Base-by-base conservation (phyloP, 2,797 vertebrate species). In the Enteromius afrohamiltoni region DNA sequence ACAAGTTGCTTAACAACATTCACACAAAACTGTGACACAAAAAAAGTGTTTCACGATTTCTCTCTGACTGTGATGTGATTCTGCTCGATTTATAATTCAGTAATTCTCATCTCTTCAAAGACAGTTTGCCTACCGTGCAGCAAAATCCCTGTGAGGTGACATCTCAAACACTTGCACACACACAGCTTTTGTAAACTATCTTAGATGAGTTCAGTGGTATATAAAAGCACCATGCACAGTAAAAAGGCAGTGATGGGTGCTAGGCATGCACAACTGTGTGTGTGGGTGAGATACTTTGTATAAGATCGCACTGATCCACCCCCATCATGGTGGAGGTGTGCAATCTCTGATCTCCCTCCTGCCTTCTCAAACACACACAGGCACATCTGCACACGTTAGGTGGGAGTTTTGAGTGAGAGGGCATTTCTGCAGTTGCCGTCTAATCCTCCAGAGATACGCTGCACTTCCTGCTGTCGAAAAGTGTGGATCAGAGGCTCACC, bases 401-500 rank as follows among this genome's bases (percentile, higher is more conserved):
- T 55, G 40, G 40, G 40, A 73, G 37, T 73, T 80, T 51, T 42
- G 14, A 37, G 40, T 0, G 4, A 42, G 53, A 77, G 69, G 47
- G 55, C 64, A 83, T 60, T 70, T 55, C 45, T 75, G 55, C 82
- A 79, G 65, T 55, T 68, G 23, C 74, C 14, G 8, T 82, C 76
- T 79, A 82, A 73, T 77, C 64, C 83, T 69, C 75, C n/a, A 9
- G 67, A 80, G 85, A 88, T 85, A 80, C 62, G 67, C 40, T 64
- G 62, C 69, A 82, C 47, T 68, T 45, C 29, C 26, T 75, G 81
- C 51, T 58, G 62, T 29, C 79, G 76, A 86, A 87, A 71, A 64
- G 76, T 85, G 70, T 79, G 79, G 84, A 79, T 86, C 79, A 83
- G 42, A 85, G 81, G 73, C 84, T 68, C 31, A 69, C 68, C 67